Evolutionary conservation across 2,797 vertebrate species (phyloP).

Genomic region (Coracias cyanogaster): DNA sequence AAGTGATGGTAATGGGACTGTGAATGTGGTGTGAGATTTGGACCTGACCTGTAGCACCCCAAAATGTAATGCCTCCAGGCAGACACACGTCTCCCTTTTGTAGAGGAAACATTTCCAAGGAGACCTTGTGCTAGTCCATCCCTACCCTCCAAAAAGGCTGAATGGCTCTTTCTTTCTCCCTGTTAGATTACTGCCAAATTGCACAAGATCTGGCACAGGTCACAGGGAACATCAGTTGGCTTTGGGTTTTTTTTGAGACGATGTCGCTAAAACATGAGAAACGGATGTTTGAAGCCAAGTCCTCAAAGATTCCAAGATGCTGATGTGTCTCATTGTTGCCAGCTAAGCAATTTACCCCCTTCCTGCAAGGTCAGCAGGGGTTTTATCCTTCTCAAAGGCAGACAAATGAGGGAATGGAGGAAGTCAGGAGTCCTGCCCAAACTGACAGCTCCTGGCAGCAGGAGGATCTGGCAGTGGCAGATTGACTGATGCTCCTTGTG

Average conservation of each 20-base stretch:
- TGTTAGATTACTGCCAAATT: not conserved
- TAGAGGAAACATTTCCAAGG: not conserved
- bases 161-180: not conserved
- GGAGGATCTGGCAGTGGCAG: not conserved
- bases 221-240: not conserved
- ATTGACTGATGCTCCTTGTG: not conserved
- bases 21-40: not conserved
- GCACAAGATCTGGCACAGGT: not conserved
- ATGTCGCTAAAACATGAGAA: not conserved
- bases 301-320: not conserved
- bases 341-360: not conserved
- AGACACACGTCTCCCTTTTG: accelerated
- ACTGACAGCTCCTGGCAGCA: not conserved
- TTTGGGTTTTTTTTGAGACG: not conserved
- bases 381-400: slow-evolving; percentile 23
- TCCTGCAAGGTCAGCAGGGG: not conserved
- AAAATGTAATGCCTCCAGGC: accelerated
- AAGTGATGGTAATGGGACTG: not conserved
- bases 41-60: not conserved
- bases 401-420: not conserved
- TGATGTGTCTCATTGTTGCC: not conserved
- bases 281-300: not conserved
- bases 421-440: not conserved
- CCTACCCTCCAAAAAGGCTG: not conserved
- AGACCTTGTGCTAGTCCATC: not conserved